Conservation (phyloP, 2,888 invertebrate species). For the Tholera decimalis region DNA sequence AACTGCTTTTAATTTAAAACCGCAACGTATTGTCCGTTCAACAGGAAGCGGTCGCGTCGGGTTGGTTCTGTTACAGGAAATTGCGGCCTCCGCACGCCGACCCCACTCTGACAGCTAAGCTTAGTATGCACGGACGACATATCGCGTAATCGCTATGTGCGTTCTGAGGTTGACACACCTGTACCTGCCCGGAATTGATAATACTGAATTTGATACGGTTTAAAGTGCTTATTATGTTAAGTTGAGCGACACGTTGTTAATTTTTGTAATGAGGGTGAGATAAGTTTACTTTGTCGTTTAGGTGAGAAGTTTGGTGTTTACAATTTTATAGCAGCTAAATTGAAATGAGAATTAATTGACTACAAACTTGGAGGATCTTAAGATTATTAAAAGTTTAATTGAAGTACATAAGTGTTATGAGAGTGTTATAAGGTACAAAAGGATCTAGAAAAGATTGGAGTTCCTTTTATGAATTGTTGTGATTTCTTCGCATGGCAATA, state of each 20-base stretch:
- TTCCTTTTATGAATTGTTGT: neutral
- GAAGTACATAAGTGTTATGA: too few species aligned
- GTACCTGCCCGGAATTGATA: constrained; percentile 64
- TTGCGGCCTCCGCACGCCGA: constrained; percentile 72
- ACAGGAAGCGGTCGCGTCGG: constrained; percentile 70
- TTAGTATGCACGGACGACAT: constrained; percentile 59
- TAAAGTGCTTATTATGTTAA: constrained; percentile 49
- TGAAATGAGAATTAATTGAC: neutral
- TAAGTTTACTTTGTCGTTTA: constrained; percentile 38
- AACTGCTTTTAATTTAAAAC: constrained; percentile 75
- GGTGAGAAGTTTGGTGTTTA: constrained; percentile 25
- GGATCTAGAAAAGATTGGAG: too few species aligned
- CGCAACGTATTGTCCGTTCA: constrained; percentile 72
- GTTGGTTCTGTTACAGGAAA: constrained; percentile 77
- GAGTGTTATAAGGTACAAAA: too few species aligned
- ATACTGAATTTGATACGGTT: constrained; percentile 51
- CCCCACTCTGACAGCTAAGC: constrained; percentile 59
- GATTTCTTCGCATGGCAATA: constrained; percentile 11
- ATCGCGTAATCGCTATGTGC: constrained; percentile 62
- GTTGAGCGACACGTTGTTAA: constrained; percentile 49
- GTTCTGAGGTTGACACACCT: constrained; percentile 63
- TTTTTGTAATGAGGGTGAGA: constrained; percentile 47
- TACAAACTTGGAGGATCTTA: too few species aligned
- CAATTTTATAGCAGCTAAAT: constrained; percentile 16
- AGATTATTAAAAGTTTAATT: neutral